phyloP scores from a whole-genome alignment of 2,888 invertebrate genomes.

The Cristatella mucedo region DNA sequence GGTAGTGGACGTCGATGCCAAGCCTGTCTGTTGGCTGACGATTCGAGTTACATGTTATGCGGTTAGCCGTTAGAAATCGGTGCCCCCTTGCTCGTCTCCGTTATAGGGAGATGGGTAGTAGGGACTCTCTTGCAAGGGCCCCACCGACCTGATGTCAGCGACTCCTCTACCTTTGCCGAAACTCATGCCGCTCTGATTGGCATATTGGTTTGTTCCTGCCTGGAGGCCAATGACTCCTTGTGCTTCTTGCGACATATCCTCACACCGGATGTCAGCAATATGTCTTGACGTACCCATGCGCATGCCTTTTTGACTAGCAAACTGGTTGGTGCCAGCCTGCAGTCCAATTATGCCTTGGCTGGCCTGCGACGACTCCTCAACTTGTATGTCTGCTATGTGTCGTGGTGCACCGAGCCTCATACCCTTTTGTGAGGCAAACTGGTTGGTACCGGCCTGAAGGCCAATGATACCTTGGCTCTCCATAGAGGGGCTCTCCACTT shows the following conservation, averaged over 20 bases:
- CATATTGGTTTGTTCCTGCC: constrained; percentile 23
- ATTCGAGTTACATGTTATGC: too few species aligned
- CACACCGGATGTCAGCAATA: constrained; percentile 18
- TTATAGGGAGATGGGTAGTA: too few species aligned
- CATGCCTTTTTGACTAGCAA: constrained; percentile 13
- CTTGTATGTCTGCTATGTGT: constrained; percentile 31
- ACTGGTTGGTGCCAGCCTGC: constrained; percentile 14
- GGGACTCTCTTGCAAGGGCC: too few species aligned
- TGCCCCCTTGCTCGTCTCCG: too few species aligned
- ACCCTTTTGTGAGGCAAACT: constrained; percentile 7
- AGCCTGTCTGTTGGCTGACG: too few species aligned
- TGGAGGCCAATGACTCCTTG: constrained; percentile 22
- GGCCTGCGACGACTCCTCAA: constrained; percentile 20
- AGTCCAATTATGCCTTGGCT: constrained; percentile 11
- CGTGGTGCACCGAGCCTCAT: constrained; percentile 17
- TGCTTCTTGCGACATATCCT: constrained; percentile 17
- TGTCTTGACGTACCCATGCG: constrained; percentile 20
- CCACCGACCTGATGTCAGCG: neutral
- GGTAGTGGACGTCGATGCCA: too few species aligned
- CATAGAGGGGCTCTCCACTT: constrained; percentile 24
- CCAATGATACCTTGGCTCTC: constrained; percentile 25
- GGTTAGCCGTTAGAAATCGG: too few species aligned
- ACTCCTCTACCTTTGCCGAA: constrained; percentile 12
- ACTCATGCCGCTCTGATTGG: constrained; percentile 21
- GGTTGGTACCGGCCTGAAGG: constrained; percentile 25